A percentile compares a stretch with the other conserved stretches of the same genome.
Evolutionary conservation across 2,797 vertebrate species (phyloP).

Genomic region (Gallinago solitaria): DNA sequence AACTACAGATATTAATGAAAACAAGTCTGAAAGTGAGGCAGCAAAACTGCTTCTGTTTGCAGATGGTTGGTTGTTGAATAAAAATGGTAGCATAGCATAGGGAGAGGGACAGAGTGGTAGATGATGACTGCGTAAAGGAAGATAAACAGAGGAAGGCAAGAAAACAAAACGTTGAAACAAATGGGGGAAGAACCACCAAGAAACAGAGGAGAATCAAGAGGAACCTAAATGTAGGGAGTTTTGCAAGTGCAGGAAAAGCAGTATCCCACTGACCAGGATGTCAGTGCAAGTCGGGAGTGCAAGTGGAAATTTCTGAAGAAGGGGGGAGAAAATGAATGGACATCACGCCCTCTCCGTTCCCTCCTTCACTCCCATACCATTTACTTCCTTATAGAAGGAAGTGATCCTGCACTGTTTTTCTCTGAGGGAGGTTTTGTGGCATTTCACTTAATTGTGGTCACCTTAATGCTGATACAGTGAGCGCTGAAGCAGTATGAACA

Average conservation of each 20-base stretch:
- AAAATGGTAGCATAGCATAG: not conserved
- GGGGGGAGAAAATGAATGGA: not conserved
- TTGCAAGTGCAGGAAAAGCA: not conserved
- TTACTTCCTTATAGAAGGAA: not conserved
- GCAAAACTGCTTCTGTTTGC: not conserved
- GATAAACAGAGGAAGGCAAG: not conserved
- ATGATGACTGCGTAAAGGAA: not conserved
- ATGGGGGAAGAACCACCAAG: not conserved
- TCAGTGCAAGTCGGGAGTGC: not conserved
- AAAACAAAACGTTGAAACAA: not conserved
- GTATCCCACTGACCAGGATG: not conserved
- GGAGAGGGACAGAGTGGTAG: not conserved
- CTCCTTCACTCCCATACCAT: fast-evolving
- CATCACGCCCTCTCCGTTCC: not conserved
- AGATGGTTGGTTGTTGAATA: not conserved
- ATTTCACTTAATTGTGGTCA: not conserved
- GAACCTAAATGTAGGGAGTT: not conserved
- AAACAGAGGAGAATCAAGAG: not conserved
- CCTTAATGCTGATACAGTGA: not conserved
- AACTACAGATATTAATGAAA: not conserved
- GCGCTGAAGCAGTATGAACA: not conserved
- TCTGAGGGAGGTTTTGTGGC: not conserved
- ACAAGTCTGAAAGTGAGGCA: not conserved
- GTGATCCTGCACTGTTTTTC: not conserved
- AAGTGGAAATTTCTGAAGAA: not conserved